Evolutionary conservation across 2,888 invertebrate species (phyloP).

Genomic region (Buathra laborator): DNA sequence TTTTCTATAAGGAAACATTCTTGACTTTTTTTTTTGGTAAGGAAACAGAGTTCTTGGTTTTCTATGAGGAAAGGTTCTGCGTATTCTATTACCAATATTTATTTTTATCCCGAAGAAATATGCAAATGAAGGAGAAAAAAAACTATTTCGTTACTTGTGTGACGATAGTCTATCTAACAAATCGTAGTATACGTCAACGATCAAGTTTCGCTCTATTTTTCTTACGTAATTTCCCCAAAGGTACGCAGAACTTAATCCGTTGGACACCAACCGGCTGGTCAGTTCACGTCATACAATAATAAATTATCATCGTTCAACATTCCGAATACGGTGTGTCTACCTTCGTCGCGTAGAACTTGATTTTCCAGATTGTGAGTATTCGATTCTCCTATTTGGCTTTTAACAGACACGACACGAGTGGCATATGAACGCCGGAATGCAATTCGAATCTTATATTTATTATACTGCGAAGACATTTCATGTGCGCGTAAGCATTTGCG

Average conservation of each 20-base stretch:
- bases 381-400: conserved; percentile 42
- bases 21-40: no score
- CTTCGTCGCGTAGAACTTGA: conserved; percentile 44
- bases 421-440: conserved; percentile 36
- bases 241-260: neutral
- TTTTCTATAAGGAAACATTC: no score
- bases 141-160: no score
- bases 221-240: neutral
- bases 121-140: no score
- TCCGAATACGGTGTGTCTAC: neutral
- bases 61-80: no score
- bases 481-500: neutral
- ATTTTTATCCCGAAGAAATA: no score
- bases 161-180: no score
- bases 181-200: no score
- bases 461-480: neutral
- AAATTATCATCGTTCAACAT: conserved; percentile 27
- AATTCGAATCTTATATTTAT: conserved; percentile 7
- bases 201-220: no score
- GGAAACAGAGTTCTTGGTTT: no score
- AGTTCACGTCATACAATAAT: neutral
- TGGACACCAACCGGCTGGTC: neutral
- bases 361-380: conserved; percentile 42
- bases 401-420: conserved; percentile 12
- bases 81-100: no score